These are phyloP conservation scores for Catocala nupta DNA, from an alignment of 2,888 invertebrate species.

Conservation along the genomic window DNA sequence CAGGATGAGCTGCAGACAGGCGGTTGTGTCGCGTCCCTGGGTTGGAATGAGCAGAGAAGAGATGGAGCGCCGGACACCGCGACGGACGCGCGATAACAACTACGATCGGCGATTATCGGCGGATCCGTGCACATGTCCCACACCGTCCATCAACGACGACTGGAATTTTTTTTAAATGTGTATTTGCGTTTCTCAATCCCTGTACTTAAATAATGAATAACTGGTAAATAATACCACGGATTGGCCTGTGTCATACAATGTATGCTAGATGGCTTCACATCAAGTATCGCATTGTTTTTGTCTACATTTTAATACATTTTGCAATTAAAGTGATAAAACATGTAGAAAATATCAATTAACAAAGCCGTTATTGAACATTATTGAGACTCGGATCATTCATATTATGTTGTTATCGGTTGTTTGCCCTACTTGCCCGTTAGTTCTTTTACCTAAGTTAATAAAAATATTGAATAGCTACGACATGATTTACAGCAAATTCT, in stretches of 20 bases:
- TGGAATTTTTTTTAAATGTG: constrained; percentile 43
- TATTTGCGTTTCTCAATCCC: constrained; percentile 27
- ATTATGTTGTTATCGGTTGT: constrained; percentile 74
- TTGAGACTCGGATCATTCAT: constrained; percentile 72
- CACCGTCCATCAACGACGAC: constrained; percentile 40
- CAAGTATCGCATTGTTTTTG: constrained; percentile 43
- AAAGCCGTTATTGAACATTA: constrained; percentile 72
- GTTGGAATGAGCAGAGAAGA: constrained; percentile 68
- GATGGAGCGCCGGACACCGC: constrained; percentile 71
- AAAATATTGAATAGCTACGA: constrained; percentile 22
- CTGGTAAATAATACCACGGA: neutral
- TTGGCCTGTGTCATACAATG: constrained; percentile 16
- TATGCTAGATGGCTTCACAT: constrained; percentile 10
- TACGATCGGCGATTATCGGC: constrained; percentile 77
- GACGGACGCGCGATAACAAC: constrained; percentile 80
- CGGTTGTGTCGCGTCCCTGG: constrained; percentile 70
- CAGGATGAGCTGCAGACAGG: constrained; percentile 65
- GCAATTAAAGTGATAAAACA: constrained; percentile 68
- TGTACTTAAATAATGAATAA: constrained; percentile 17
- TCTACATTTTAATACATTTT: constrained; percentile 58
- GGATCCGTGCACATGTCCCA: constrained; percentile 65
- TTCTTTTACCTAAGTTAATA: constrained; percentile 76
- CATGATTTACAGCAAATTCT: constrained; percentile 37
- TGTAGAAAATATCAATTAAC: constrained; percentile 74
- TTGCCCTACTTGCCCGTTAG: constrained; percentile 72